These are phyloP conservation scores for Physeter macrocephalus DNA, from an alignment of 2,113 vertebrate genomes.

Conservation along the genomic window DNA sequence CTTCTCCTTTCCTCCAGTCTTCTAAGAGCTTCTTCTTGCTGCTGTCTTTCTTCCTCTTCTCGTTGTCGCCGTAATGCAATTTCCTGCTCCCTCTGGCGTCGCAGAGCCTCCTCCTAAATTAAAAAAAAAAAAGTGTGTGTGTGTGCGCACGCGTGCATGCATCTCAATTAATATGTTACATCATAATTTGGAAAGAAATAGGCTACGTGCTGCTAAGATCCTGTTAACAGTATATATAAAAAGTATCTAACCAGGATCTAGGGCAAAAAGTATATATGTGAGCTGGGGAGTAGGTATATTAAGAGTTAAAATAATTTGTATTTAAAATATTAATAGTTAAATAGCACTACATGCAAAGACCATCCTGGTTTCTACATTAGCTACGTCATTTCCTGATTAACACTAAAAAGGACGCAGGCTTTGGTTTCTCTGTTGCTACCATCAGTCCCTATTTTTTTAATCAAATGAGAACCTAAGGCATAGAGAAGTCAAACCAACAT, in stretches of 20 bases:
- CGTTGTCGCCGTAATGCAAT: slow-evolving; percentile 90
- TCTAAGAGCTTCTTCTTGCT: slow-evolving; percentile 92
- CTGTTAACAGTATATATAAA: background rate
- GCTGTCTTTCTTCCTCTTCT: slow-evolving; percentile 93
- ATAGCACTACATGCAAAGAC: background rate
- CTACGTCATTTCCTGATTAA: background rate
- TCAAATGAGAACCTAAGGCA: background rate
- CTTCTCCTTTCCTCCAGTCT: slow-evolving; percentile 90
- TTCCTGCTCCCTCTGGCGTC: slow-evolving; percentile 87
- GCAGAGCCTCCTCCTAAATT: slow-evolving; percentile 84
- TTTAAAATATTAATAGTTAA: background rate
- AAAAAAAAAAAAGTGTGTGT: background rate
- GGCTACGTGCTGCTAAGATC: background rate
- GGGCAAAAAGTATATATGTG: background rate
- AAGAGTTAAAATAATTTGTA: background rate
- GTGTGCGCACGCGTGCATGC: background rate
- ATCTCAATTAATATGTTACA: background rate
- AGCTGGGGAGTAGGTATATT: background rate
- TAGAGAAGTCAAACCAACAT: background rate
- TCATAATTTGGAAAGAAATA: background rate
- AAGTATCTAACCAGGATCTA: background rate
- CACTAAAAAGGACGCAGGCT: background rate
- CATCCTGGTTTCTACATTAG: background rate
- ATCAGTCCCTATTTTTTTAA: background rate
- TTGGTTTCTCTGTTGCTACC: background rate